Evolutionary conservation across 2,797 vertebrate species (phyloP).

Genomic region (Sebastes goodei): DNA sequence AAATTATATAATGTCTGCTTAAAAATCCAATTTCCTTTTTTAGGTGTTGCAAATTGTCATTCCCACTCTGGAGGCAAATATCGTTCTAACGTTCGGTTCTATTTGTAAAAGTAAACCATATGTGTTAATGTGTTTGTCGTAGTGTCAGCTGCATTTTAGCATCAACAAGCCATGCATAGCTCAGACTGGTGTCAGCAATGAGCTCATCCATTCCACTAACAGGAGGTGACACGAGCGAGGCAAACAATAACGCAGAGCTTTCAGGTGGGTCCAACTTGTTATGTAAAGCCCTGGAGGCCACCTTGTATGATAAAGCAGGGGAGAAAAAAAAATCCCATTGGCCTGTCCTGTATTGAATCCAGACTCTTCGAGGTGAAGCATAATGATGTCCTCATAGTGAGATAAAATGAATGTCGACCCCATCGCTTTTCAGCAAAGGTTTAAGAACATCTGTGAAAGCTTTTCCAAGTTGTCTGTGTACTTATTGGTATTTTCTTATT

Average conservation of each 20-base stretch:
- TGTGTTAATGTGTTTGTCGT: slow-evolving; percentile 13
- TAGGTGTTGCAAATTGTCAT: not conserved
- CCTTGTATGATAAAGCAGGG: slow-evolving; percentile 53
- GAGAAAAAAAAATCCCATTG: slow-evolving; percentile 26
- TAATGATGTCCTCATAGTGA: slow-evolving; percentile 36
- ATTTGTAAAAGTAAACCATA: slow-evolving; percentile 3
- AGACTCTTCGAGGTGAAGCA: slow-evolving; percentile 45
- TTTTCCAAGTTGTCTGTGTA: slow-evolving; percentile 56
- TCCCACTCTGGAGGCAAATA: not conserved
- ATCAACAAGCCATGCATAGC: slow-evolving; percentile 35
- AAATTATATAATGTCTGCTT: not conserved
- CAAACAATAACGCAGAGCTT: slow-evolving; percentile 63
- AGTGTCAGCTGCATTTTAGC: slow-evolving; percentile 44
- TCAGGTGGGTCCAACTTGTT: slow-evolving; percentile 71
- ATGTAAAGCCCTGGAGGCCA: slow-evolving; percentile 61
- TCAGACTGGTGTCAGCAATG: slow-evolving; percentile 69
- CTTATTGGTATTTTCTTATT: slow-evolving; percentile 69
- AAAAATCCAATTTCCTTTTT: not conserved
- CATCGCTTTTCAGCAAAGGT: slow-evolving; percentile 20
- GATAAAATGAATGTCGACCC: slow-evolving; percentile 38
- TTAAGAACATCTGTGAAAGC: slow-evolving; percentile 57
- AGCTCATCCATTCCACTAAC: slow-evolving; percentile 75
- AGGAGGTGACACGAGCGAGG: slow-evolving; percentile 65
- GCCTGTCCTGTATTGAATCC: slow-evolving; percentile 49
- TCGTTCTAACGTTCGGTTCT: not conserved